These are phyloP conservation scores for Aleadryas rufinucha DNA, from an alignment of 2,113 vertebrate genomes.

Conservation along the genomic window DNA sequence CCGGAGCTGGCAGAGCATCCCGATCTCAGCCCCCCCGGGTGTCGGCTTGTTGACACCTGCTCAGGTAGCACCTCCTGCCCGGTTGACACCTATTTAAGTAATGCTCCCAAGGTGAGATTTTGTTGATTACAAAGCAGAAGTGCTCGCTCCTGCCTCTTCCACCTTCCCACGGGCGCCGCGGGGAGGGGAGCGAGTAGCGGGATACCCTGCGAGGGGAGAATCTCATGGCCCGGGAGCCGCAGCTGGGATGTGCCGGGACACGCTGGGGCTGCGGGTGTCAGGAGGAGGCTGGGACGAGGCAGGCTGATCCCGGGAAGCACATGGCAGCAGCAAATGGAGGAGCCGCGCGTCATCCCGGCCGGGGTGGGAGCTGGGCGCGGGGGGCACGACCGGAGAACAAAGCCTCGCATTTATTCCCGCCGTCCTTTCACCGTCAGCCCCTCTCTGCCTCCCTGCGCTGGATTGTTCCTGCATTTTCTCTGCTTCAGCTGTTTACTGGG, in stretches of 20 bases:
- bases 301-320: neutral
- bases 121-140: neutral
- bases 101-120: neutral
- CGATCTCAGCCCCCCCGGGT: neutral
- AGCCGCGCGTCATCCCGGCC: neutral
- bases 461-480: conserved; percentile 54
- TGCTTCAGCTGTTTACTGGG: conserved; percentile 64
- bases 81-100: neutral
- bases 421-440: neutral
- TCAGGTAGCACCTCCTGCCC: neutral
- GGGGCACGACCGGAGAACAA: conserved; percentile 2
- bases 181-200: neutral
- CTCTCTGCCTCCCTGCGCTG: neutral
- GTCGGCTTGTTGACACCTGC: neutral
- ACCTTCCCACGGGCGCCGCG: neutral
- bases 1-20: neutral
- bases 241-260: neutral
- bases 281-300: neutral
- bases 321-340: neutral
- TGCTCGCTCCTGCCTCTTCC: neutral
- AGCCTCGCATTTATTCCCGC: neutral
- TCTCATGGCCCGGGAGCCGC: neutral
- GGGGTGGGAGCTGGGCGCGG: neutral
- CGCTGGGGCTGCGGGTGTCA: neutral
- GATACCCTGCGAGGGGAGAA: neutral